Conservation (phyloP, 2,113 vertebrate genomes). For the Nothocercus nigrocapillus region DNA sequence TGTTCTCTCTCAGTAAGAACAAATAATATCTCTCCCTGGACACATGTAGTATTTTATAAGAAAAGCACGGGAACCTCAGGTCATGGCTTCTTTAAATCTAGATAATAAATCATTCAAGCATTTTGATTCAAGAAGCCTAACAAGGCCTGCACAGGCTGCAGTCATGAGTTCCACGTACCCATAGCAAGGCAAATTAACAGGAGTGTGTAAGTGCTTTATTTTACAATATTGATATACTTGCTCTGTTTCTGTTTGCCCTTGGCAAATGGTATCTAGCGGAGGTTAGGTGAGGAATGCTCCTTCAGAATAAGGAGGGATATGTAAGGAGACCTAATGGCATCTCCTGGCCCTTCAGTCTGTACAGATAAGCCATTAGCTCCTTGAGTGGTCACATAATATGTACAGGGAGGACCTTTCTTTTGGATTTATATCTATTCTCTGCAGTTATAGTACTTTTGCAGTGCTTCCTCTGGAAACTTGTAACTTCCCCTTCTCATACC, state of each 20-base stretch:
- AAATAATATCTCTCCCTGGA: background rate
- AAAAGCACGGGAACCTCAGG: background rate
- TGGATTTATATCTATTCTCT: background rate
- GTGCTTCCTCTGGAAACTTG: background rate
- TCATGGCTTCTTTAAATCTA: background rate
- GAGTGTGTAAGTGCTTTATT: background rate
- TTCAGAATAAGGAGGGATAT: background rate
- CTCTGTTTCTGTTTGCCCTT: background rate
- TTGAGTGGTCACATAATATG: background rate
- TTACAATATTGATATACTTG: background rate
- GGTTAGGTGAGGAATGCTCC: background rate
- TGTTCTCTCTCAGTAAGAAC: background rate
- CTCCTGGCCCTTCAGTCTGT: background rate
- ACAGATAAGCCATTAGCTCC: background rate
- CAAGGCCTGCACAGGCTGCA: background rate
- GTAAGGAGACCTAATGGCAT: background rate
- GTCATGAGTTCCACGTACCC: background rate
- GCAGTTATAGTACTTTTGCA: background rate
- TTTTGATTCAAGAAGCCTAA: background rate
- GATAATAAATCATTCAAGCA: background rate
- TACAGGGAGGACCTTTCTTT: background rate
- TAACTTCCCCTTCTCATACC: background rate
- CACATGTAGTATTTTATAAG: background rate
- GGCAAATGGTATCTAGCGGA: background rate
- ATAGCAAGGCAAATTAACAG: background rate